Base-by-base conservation (phyloP, 2,797 vertebrate species). In the Chaenodraco wilsoni region DNA sequence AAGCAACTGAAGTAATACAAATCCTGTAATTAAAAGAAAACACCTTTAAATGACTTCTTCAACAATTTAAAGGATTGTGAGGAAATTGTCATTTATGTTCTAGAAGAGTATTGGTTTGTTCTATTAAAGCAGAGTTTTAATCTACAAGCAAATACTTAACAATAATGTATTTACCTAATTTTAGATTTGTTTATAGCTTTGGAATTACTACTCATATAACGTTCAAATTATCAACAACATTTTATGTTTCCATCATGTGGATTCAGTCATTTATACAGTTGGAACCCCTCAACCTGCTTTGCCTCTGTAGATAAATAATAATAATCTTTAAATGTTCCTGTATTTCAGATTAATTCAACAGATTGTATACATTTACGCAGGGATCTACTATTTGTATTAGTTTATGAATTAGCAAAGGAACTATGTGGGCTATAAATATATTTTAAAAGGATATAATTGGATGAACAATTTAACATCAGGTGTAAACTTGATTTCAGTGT, bases 41-140 rank as follows among this genome's bases (percentile, higher is more conserved):
- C 27, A 44, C 16, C 9, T 69, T 50, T 40, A 0, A 70, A 40
- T 52, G 9, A 16, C 19, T 31, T 49, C 4, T n/a, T 9, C 12
- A 64, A 69, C 40, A 41, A 64, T 40, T 54, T 33, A 2, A 63
- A 16, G 7, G 8, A 50, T 43, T 58, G 3, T 37, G 21, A 16
- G 9, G 31, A 51, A 58, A 72, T 3, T 40, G 10, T 2, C 3
- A 31, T 21, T 3, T 17, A 23, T 33, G 1, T 52, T 57, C 6
- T 16, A 15, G 2, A 60, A 5, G 19, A 65, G 69, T 0, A 21
- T 64, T 77, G 43, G 23, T 33, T 19, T 33, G 44, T 15, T 51
- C 12, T 50, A 0, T 68, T 0, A 60, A 79, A 75, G 9, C 41
- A 74, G 9, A 69, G 64, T 61, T 80, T 0, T 40, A 10, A 68